Base-by-base conservation (phyloP, 92 coral and sea anemone species). In the Plumapathes pennacea region DNA sequence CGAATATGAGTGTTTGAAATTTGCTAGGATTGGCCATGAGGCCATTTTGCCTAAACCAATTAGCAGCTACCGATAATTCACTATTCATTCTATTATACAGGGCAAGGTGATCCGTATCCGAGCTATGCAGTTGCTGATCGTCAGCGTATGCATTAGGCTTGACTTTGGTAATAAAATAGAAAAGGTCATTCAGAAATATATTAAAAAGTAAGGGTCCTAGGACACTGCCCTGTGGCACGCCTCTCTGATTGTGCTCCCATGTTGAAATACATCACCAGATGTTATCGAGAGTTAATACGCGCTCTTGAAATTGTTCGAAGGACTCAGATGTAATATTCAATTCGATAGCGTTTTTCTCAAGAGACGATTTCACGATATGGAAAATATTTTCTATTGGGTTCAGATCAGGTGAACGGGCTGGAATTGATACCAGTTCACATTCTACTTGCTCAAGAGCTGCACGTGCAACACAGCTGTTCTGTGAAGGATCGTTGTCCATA, bases 401-500 rank as follows among this genome's bases (percentile, higher is more conserved):
- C 14, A 77, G 32, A 36, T 77, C 71, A 18, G 62, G 77, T 2
- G 71, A 67, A 23, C 84, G 62, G 10, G 55, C 30, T 1, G 84
- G 84, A 4, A 77, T 60, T 56, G 38, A 25, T 24, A 50, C 71
- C 5, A 73, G 37, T 31, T 65, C 82, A 25, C 67, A 66, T 46
- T 73, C 82, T 20, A 73, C 28, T 9, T 73, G 51, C 23, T 74
- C 26, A 2, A 74, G 19, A 14, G 82, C 82, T 31, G 9, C 26
- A 59, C 46, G 19, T 3, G 88, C 60, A 5, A 11, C 25, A 27
- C 32, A 59, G 55, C 88, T 66, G 15, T 51, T 62, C 61, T 81
- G 89, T 50, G 78, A 57, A 2, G 89, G 70, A 32, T 82, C 83
- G 64, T 82, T 83, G 70, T 76, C 84, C 89, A 76, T 76, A 13